Percentiles rank a stretch among this genome's conserved stretches.
Conservation (phyloP, 2,113 vertebrate species). For the Python bivittatus region DNA sequence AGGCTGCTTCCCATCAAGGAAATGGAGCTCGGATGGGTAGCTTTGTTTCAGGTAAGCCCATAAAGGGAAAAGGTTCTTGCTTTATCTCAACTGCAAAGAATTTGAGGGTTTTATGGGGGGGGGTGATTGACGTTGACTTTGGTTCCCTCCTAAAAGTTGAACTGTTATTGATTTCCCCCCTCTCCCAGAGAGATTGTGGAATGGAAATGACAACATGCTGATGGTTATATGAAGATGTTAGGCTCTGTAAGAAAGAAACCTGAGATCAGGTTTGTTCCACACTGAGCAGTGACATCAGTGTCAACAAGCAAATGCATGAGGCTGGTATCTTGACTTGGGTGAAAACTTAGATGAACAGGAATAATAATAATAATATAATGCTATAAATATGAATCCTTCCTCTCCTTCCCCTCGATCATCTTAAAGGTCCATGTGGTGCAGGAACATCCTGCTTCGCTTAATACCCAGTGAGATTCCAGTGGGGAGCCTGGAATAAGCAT, state of each 20-base stretch:
- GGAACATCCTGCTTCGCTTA: background rate
- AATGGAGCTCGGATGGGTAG: background rate
- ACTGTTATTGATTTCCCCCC: background rate
- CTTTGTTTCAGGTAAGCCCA: background rate
- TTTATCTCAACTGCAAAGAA: background rate
- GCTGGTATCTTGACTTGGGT: background rate
- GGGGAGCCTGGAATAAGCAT: background rate
- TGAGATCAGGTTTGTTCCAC: background rate
- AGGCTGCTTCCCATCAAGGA: background rate
- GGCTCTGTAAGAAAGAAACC: background rate
- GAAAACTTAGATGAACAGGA: too few relatives aligned
- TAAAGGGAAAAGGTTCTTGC: background rate
- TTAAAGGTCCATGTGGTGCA: too few relatives aligned
- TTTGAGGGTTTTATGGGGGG: background rate
- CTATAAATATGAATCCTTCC: too few relatives aligned
- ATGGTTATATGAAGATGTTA: background rate
- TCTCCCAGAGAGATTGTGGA: constrained; percentile 1
- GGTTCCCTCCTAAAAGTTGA: background rate
- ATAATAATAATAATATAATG: too few relatives aligned
- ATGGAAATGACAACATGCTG: constrained; percentile 1
- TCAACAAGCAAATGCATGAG: background rate
- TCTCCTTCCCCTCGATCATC: too few relatives aligned
- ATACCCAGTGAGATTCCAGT: background rate
- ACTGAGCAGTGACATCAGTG: background rate
- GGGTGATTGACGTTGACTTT: background rate